These are phyloP conservation scores for Pantelozetes paolii DNA, from an alignment of 2,888 invertebrate genomes.

Conservation along the genomic window DNA sequence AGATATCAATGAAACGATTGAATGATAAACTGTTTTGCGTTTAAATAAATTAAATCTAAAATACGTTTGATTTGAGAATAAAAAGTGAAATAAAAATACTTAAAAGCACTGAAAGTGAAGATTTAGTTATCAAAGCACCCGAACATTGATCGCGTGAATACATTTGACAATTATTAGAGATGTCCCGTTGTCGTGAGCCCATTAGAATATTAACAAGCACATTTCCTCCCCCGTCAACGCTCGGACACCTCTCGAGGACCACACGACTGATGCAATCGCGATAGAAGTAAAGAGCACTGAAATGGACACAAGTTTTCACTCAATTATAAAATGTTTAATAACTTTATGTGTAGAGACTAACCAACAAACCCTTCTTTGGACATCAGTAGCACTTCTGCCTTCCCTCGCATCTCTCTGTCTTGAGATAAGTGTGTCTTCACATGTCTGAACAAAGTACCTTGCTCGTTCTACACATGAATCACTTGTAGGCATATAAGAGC, in stretches of 20 bases:
- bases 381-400: conserved; percentile 39
- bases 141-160: conserved; percentile 42
- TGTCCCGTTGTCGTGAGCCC: conserved; percentile 41
- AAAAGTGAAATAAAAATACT: neutral
- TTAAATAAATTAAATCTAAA: neutral
- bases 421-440: conserved; percentile 40
- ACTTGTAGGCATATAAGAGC: conserved; percentile 17
- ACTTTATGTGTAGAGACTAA: no score
- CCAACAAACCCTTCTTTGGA: conserved; percentile 44
- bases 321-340: no score
- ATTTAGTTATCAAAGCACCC: conserved; percentile 1
- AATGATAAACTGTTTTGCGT: no score
- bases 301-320: neutral
- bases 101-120: conserved; percentile 17
- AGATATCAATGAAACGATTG: no score
- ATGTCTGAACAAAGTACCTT: conserved; percentile 29
- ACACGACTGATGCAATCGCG: conserved; percentile 44
- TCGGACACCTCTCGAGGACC: conserved; percentile 41
- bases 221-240: no score
- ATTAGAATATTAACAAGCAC: conserved; percentile 43
- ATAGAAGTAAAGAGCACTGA: conserved; percentile 41
- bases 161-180: conserved; percentile 37
- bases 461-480: conserved; percentile 33
- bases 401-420: conserved; percentile 42
- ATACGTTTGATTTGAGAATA: neutral